phyloP scores from a whole-genome alignment of 2,888 invertebrate species.

The Drosophila trichaetosa region DNA sequence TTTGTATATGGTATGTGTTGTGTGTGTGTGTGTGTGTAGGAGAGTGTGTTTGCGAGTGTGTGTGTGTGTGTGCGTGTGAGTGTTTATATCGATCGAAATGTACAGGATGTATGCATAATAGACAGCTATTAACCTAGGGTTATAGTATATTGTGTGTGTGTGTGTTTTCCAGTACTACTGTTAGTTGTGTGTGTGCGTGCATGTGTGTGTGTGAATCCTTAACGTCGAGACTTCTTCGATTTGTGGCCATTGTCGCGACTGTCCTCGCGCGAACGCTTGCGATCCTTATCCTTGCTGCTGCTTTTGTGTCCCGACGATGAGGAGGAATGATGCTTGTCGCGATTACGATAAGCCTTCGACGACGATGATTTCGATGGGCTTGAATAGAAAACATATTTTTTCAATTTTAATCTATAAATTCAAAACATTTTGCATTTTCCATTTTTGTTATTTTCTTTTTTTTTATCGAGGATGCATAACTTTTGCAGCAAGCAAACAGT shows the following conservation, averaged over 20 bases:
- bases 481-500: slow-evolving; percentile 26
- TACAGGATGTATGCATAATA: slow-evolving; percentile 39
- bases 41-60: background rate
- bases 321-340: slow-evolving; percentile 83
- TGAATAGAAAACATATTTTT: slow-evolving; percentile 29
- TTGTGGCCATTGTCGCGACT: slow-evolving; percentile 89
- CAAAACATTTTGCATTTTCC: background rate
- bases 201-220: slow-evolving; percentile 31
- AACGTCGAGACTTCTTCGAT: slow-evolving; percentile 88
- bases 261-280: slow-evolving; percentile 91
- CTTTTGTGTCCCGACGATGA: slow-evolving; percentile 81
- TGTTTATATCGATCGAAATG: slow-evolving; percentile 40
- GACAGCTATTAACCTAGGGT: slow-evolving; percentile 36
- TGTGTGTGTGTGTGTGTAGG: background rate
- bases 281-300: slow-evolving; percentile 86
- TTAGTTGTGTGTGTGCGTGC: slow-evolving; percentile 17
- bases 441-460: background rate
- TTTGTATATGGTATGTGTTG: slow-evolving; percentile 20
- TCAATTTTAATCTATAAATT: slow-evolving; percentile 1
- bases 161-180: slow-evolving; percentile 28
- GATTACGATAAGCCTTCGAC: slow-evolving; percentile 83
- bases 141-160: slow-evolving; percentile 30
- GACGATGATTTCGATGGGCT: slow-evolving; percentile 82
- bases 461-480: slow-evolving; percentile 5
- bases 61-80: slow-evolving; percentile 1